Evolutionary conservation across 1,140 invertebrate genomes (phyloP).

Genomic region (Chelonus insularis): DNA sequence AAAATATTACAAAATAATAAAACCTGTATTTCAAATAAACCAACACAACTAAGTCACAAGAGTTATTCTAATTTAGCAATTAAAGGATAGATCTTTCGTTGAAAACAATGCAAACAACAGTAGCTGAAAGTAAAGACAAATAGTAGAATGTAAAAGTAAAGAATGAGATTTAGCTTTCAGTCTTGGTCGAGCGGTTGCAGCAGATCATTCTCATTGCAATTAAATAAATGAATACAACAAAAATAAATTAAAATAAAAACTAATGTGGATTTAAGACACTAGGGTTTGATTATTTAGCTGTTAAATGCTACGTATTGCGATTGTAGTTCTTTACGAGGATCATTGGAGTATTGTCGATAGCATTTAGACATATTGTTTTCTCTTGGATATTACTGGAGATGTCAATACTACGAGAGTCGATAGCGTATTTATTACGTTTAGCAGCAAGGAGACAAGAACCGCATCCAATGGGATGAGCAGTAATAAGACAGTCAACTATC

Average conservation of each 20-base stretch:
- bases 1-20: too few species aligned
- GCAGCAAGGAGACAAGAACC: constrained; percentile 52
- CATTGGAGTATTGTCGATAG: constrained; percentile 17
- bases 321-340: constrained; percentile 24
- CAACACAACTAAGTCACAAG: too few species aligned
- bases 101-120: too few species aligned
- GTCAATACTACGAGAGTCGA: constrained; percentile 44
- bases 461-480: constrained; percentile 54
- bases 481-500: constrained; percentile 58
- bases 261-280: background rate
- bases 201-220: constrained; percentile 6
- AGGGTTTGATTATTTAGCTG: background rate
- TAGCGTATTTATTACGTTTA: constrained; percentile 52
- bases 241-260: background rate
- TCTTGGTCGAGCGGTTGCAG: constrained; percentile 25
- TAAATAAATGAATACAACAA: background rate
- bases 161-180: constrained; percentile 12
- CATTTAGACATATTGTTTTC: constrained; percentile 11
- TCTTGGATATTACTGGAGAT: constrained; percentile 40
- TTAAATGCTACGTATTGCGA: constrained; percentile 13
- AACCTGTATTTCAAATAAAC: too few species aligned
- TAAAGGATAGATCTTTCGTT: too few species aligned
- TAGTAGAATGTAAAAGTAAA: background rate
- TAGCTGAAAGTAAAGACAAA: background rate
- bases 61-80: too few species aligned